These are phyloP conservation scores for Megalurothrips usitatus DNA, from an alignment of 2,888 invertebrate species.

Conservation along the genomic window DNA sequence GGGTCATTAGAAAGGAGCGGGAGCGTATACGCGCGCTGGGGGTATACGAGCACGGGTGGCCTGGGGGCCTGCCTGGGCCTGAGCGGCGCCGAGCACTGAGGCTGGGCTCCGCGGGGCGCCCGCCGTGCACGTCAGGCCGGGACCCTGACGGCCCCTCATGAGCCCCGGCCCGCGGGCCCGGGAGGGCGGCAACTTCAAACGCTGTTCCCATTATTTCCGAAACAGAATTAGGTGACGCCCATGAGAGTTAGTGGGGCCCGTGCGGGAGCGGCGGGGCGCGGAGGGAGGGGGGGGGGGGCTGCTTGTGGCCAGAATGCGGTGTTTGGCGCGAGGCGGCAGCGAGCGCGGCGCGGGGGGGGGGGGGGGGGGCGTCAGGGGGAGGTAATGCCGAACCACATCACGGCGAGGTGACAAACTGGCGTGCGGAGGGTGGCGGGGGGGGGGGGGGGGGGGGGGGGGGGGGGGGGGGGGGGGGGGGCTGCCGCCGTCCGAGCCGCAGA, in stretches of 20 bases:
- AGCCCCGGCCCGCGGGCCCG: not conserved
- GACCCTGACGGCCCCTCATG: too few species aligned
- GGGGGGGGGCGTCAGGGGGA: not conserved
- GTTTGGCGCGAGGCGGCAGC: not conserved
- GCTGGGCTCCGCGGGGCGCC: too few species aligned
- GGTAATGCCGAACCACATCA: not conserved
- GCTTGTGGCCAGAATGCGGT: not conserved
- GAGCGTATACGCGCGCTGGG: too few species aligned
- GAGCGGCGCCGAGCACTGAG: too few species aligned
- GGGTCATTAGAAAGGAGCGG: too few species aligned
- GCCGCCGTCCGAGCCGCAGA: not conserved
- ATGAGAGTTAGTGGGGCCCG: not conserved
- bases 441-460: not conserved
- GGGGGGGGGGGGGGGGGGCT: slow-evolving; percentile 35
- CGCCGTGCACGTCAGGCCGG: not conserved
- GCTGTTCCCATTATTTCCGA: slow-evolving; percentile 5
- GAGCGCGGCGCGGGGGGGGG: not conserved
- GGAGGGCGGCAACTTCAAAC: not conserved
- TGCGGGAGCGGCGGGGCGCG: not conserved
- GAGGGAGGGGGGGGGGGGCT: not conserved
- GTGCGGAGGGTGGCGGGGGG: not conserved
- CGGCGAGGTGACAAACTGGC: not conserved
- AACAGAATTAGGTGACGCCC: not conserved
- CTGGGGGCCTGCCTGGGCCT: too few species aligned
- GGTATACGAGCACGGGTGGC: too few species aligned